Conservation (phyloP, 2,888 invertebrate species). For the Caenorhabditis virilis region DNA sequence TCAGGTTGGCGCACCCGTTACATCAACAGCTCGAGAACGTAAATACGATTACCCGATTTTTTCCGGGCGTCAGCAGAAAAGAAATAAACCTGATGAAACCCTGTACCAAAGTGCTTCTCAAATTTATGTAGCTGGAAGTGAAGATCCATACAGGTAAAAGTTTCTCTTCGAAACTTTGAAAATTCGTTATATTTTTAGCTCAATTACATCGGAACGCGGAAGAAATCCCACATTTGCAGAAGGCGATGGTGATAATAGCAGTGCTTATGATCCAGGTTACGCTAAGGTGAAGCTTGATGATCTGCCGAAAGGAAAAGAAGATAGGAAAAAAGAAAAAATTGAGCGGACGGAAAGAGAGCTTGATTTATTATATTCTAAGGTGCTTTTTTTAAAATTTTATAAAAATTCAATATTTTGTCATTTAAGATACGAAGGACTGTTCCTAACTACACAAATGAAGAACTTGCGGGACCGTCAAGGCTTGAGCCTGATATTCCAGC, state of each 20-base stretch:
- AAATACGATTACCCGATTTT: constrained; percentile 61
- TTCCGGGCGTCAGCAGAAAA: constrained; percentile 34
- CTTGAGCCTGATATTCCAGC: constrained; percentile 29
- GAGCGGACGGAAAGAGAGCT: constrained; percentile 48
- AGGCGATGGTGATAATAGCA: constrained; percentile 49
- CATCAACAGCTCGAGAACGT: constrained; percentile 23
- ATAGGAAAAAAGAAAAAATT: constrained; percentile 20
- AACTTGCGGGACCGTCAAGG: constrained; percentile 27
- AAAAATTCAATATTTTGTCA: not conserved
- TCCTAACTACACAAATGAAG: constrained; percentile 11
- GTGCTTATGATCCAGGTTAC: constrained; percentile 60
- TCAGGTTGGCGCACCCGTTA: constrained; percentile 35
- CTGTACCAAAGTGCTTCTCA: constrained; percentile 65
- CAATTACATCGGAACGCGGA: constrained; percentile 57
- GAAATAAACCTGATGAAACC: constrained; percentile 29
- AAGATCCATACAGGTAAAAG: constrained; percentile 65
- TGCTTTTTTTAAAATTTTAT: not conserved
- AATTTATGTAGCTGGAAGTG: constrained; percentile 58
- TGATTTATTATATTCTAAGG: constrained; percentile 57
- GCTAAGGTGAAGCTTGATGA: constrained; percentile 48
- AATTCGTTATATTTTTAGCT: constrained; percentile 39
- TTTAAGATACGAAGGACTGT: constrained; percentile 31
- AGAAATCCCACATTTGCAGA: constrained; percentile 16
- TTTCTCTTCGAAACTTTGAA: too few relatives aligned
- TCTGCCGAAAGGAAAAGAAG: constrained; percentile 7